Base-by-base conservation (phyloP, 2,888 invertebrate species). In the Argyresthia goedartella region DNA sequence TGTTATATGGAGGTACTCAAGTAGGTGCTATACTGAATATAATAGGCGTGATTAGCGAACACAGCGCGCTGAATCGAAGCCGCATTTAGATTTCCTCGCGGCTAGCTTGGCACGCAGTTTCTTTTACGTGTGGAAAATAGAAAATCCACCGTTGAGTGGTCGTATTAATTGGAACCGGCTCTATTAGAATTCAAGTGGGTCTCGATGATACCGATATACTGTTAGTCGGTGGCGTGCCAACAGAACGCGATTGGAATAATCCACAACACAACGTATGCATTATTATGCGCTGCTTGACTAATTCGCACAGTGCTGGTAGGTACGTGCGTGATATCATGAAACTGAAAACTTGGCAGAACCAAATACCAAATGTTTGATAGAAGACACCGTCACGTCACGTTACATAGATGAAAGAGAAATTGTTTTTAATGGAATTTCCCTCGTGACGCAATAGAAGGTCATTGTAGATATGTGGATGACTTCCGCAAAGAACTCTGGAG, bases 81-180 rank as follows among this genome's bases (percentile, higher is more conserved):
- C 67, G 67, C 69, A 72, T 76, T 78, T 75, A 76, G 76, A 78
- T 81, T 81, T 82, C 81, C 74, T 78, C 59, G 68, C 73, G 69
- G 62, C 67, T 69, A 66, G 65, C 65, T 61, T 62, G 78, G 76
- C 71, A 76, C 75, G 78, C 75, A 69, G 76, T 86, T 86, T 85
- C 86, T 84, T 85, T 85, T 85, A 84, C 85, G 82, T 84, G 84
- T 81, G 71, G 81, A 84, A 85, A 86, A 86, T 86, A 85, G 86
- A 86, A 86, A 86, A 81, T 84, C 75, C 80, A 86, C 79, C 77
- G 86, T 85, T 85, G 80, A 84, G 70, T 85, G 85, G 80, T 65
- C 69, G 72, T 77, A 77, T 78, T 86, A 86, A 86, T 86, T 85
- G 84, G 78, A 73, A 68, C 66, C 65, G 65, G 68, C 70, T 47